Percentiles rank a stretch among this genome's conserved stretches.
phyloP scores from a whole-genome alignment of 2,888 invertebrate genomes.

The Lomographa bimaculata region DNA sequence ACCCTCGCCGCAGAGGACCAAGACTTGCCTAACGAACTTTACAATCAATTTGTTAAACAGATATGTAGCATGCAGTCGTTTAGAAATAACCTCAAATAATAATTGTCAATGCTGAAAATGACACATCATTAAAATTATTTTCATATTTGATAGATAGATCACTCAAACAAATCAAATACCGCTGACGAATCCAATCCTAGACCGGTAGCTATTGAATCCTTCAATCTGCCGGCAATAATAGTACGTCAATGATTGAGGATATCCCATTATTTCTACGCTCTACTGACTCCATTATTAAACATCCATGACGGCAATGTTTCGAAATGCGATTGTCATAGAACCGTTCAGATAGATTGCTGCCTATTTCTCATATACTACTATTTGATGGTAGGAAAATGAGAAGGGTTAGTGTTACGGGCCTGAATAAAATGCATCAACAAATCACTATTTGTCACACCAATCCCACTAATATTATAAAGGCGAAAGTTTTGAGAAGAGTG shows the following conservation, averaged over 20 bases:
- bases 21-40: too few species aligned
- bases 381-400: neutral
- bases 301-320: slow-evolving; percentile 20
- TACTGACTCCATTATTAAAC: slow-evolving; percentile 22
- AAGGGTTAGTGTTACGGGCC: too few species aligned
- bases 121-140: too few species aligned
- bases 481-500: slow-evolving; percentile 1
- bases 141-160: neutral
- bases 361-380: slow-evolving; percentile 7
- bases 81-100: too few species aligned
- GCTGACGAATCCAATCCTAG: neutral
- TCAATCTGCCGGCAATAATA: slow-evolving; percentile 17
- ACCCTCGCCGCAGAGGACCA: too few species aligned
- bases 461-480: too few species aligned
- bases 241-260: slow-evolving; percentile 18
- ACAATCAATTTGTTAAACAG: too few species aligned
- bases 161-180: neutral
- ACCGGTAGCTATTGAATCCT: slow-evolving; percentile 1
- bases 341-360: slow-evolving; percentile 12
- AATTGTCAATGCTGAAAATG: too few species aligned
- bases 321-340: slow-evolving; percentile 14
- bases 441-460: too few species aligned
- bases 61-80: too few species aligned
- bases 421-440: too few species aligned
- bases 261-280: slow-evolving; percentile 25